Conservation (phyloP, 1,140 invertebrate species). For the Sminthurides bifidus region DNA sequence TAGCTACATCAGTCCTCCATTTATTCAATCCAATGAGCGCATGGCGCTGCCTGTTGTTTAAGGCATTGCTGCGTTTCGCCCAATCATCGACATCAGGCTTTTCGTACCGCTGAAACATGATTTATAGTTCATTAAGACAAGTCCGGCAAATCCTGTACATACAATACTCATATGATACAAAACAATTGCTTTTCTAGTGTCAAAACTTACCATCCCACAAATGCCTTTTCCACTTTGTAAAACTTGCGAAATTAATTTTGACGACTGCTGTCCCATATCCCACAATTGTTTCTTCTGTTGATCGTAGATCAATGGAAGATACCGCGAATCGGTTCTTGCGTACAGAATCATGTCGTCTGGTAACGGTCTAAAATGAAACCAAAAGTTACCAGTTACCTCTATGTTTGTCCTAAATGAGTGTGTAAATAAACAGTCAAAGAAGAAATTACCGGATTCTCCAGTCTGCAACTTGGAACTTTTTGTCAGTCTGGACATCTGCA, state of each 20-base stretch:
- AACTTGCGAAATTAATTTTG: conserved; percentile 58
- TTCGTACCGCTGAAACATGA: conserved; percentile 53
- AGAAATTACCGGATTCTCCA: conserved; percentile 47
- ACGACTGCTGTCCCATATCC: conserved; percentile 52
- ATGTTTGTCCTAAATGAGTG: no score
- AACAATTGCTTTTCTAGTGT: not conserved
- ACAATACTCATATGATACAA: no score
- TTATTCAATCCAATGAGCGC: conserved; percentile 68
- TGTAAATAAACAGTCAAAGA: no score
- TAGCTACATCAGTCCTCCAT: conserved; percentile 76
- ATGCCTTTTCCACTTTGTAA: conserved; percentile 57
- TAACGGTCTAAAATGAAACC: conserved; percentile 53
- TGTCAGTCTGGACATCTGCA: conserved; percentile 23
- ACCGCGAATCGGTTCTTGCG: conserved; percentile 89
- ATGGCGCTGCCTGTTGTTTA: conserved; percentile 71
- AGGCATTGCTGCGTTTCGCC: conserved; percentile 58
- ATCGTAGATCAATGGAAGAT: conserved; percentile 84
- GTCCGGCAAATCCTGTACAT: no score
- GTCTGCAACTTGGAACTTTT: conserved; percentile 31
- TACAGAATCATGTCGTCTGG: conserved; percentile 71
- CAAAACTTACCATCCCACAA: conserved; percentile 40
- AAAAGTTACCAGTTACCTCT: no score
- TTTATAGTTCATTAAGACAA: no score
- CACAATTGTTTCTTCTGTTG: conserved; percentile 62
- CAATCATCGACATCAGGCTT: conserved; percentile 46